Percentiles rank a stretch among this genome's conserved stretches.
These are phyloP conservation scores for Poecilia picta DNA, from an alignment of 2,797 vertebrate genomes.

Conservation along the genomic window DNA sequence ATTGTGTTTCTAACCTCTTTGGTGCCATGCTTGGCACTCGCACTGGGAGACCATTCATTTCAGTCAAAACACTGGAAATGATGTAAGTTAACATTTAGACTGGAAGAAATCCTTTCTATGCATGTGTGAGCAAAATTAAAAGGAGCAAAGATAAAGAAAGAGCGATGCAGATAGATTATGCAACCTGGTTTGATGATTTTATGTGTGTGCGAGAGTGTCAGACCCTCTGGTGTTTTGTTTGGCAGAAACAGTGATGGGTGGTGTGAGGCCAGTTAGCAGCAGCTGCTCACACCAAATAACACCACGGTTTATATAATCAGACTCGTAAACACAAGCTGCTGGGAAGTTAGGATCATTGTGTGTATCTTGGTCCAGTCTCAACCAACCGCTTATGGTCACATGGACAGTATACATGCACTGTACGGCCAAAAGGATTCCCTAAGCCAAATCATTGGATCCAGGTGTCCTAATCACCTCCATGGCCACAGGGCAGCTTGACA, in stretches of 20 bases:
- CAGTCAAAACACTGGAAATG: conserved; percentile 41
- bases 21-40: conserved; percentile 12
- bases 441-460: background rate
- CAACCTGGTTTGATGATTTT: conserved; percentile 42
- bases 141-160: conserved; percentile 26
- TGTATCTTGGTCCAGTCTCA: conserved; percentile 3
- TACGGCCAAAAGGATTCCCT: background rate
- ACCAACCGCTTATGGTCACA: background rate
- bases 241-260: conserved; percentile 38
- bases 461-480: background rate
- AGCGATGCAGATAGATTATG: conserved; percentile 30
- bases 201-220: conserved; percentile 7
- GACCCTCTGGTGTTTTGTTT: conserved; percentile 40
- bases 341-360: conserved; percentile 1
- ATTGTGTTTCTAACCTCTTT: conserved; percentile 24
- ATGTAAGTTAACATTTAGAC: conserved; percentile 41
- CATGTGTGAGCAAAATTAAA: conserved; percentile 16
- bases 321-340: conserved; percentile 36
- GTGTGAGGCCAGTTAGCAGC: conserved; percentile 51
- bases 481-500: background rate
- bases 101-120: conserved; percentile 21
- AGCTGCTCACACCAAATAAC: conserved; percentile 53
- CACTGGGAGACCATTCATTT: conserved; percentile 36
- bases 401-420: background rate
- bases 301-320: conserved; percentile 52